Evolutionary conservation across 2,797 vertebrate species (phyloP).

Genomic region (Manis pentadactyla): DNA sequence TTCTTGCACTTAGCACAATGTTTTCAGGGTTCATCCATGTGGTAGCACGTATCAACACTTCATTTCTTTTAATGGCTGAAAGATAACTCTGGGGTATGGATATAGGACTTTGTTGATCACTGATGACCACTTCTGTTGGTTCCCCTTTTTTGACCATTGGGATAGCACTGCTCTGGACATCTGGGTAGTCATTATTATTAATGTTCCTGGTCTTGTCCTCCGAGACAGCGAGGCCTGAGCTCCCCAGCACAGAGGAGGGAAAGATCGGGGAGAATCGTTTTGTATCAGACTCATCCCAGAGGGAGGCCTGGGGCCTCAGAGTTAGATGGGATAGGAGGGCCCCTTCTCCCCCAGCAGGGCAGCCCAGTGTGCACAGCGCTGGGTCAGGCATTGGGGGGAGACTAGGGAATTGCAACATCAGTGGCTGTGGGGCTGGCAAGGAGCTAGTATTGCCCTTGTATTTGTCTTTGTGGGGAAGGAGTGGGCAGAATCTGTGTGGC

Average conservation of each 20-base stretch:
- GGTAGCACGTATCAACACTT: not conserved
- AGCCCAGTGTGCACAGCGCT: not conserved
- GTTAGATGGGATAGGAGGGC: not conserved
- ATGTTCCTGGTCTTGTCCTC: not conserved
- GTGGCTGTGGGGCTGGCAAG: not conserved
- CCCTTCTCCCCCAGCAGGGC: not conserved
- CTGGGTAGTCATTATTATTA: not conserved
- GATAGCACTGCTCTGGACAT: not conserved
- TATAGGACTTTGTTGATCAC: not conserved
- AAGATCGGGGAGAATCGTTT: not conserved
- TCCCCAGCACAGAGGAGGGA: not conserved
- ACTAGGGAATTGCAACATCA: not conserved
- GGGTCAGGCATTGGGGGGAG: not conserved
- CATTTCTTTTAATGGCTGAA: not conserved
- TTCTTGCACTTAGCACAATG: no score
- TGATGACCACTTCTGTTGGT: not conserved
- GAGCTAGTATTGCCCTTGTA: not conserved
- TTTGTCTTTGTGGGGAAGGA: not conserved
- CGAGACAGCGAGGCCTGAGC: not conserved
- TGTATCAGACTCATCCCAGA: not conserved
- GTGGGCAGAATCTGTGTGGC: not conserved
- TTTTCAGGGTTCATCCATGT: not conserved
- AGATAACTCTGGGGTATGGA: not conserved
- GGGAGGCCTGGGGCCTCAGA: not conserved
- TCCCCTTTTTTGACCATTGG: not conserved